phyloP scores from a whole-genome alignment of 2,113 vertebrate genomes.

The Mugil cephalus region DNA sequence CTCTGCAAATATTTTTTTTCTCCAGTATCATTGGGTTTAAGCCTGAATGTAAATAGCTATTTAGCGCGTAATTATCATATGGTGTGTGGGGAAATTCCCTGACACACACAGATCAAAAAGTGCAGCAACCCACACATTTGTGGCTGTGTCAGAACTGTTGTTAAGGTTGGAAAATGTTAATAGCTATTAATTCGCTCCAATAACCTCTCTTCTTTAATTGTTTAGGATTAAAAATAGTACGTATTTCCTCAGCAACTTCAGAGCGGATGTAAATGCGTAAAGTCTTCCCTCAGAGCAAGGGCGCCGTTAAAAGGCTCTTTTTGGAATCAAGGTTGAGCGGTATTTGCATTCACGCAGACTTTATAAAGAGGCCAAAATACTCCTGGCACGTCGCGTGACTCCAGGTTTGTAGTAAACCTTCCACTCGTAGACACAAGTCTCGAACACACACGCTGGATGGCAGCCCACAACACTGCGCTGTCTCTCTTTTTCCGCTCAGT shows the following conservation, averaged over 20 bases:
- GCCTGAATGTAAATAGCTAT: too few relatives aligned
- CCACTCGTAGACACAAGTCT: not conserved
- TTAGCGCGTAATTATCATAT: too few relatives aligned
- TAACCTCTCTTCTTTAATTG: too few relatives aligned
- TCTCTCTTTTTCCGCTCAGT: constrained; percentile 56
- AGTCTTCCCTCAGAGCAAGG: too few relatives aligned
- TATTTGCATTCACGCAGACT: not conserved
- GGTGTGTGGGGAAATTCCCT: constrained; percentile 10
- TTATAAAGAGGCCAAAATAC: not conserved
- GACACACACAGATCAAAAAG: not conserved
- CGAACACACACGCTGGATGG: not conserved
- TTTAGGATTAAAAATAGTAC: too few relatives aligned
- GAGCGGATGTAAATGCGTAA: too few relatives aligned
- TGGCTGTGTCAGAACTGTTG: too few relatives aligned
- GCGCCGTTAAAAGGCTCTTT: not conserved
- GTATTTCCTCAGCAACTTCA: too few relatives aligned
- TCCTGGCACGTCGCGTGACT: not conserved
- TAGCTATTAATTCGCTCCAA: not conserved
- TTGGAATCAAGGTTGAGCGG: not conserved
- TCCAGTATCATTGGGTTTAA: too few relatives aligned
- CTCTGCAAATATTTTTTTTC: too few relatives aligned
- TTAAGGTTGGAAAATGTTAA: not conserved
- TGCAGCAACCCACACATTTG: too few relatives aligned
- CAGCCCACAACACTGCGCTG: constrained; percentile 4
- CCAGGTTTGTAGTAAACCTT: not conserved